These are phyloP conservation scores for Corella eumyota DNA, from an alignment of 23 tunicate genomes.

Conservation along the genomic window DNA sequence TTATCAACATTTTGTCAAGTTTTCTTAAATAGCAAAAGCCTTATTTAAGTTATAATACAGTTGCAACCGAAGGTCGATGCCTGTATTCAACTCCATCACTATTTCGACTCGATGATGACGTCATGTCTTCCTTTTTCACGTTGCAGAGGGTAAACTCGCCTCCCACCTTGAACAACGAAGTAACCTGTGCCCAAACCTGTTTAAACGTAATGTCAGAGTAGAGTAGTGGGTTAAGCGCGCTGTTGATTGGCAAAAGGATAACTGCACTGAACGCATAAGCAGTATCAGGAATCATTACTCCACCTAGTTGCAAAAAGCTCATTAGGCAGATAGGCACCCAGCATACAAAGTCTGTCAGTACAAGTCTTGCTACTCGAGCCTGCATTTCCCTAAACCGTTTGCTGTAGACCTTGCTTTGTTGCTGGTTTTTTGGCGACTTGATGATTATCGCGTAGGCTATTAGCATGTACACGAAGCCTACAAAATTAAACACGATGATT, in stretches of 20 bases:
- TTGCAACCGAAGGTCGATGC: no score
- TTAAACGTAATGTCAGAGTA: slow-evolving; percentile 34
- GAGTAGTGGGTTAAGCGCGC: slow-evolving; percentile 65
- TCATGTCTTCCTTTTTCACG: no score
- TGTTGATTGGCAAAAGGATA: slow-evolving; percentile 69
- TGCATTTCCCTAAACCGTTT: slow-evolving; percentile 34
- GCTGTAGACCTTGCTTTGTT: slow-evolving; percentile 7
- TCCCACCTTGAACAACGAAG: no score
- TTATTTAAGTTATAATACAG: no score
- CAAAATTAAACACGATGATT: slow-evolving; percentile 57
- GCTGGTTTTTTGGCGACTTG: slow-evolving; percentile 1
- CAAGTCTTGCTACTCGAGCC: slow-evolving; percentile 30
- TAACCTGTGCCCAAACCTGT: no score
- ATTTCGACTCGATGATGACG: no score
- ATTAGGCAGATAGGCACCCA: slow-evolving; percentile 75
- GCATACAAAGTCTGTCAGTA: slow-evolving; percentile 57
- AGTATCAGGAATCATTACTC: slow-evolving; percentile 11
- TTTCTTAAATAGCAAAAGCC: no score
- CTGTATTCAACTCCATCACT: no score
- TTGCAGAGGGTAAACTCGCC: no score
- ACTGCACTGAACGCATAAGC: slow-evolving; percentile 65
- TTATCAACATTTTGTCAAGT: no score
- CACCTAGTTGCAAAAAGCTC: slow-evolving; percentile 44
- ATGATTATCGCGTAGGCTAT: slow-evolving; percentile 43
- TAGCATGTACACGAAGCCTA: slow-evolving; percentile 49